These are phyloP conservation scores for Pteronotus mesoamericanus DNA, from an alignment of 2,797 vertebrate species.

Conservation along the genomic window DNA sequence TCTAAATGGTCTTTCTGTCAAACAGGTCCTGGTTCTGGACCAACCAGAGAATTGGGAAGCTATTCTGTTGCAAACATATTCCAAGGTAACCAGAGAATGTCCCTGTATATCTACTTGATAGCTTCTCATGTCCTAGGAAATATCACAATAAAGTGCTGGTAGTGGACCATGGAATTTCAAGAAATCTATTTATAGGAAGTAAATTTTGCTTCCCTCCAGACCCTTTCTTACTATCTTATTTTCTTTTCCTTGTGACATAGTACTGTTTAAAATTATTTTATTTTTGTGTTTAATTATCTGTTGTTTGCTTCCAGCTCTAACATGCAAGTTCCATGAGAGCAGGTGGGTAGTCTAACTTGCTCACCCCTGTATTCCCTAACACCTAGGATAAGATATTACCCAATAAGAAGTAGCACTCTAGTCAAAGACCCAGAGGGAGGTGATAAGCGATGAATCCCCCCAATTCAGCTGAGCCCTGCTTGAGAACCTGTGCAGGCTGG, in stretches of 20 bases:
- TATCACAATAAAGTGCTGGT: background rate
- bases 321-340: background rate
- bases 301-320: background rate
- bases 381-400: background rate
- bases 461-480: background rate
- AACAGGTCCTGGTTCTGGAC: background rate
- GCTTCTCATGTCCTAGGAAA: background rate
- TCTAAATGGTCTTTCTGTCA: background rate
- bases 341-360: background rate
- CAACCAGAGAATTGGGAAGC: background rate
- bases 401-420: background rate
- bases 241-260: background rate
- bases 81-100: background rate
- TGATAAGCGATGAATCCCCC: background rate
- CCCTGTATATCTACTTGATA: background rate
- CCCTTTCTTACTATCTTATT: background rate
- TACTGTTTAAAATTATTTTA: background rate
- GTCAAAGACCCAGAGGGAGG: background rate
- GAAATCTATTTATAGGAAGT: background rate
- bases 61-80: background rate
- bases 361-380: background rate
- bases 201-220: background rate
- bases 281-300: background rate
- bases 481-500: background rate
- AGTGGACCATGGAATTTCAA: background rate